phyloP scores from a whole-genome alignment of 2,797 vertebrate genomes.

The Sphaeramia orbicularis region DNA sequence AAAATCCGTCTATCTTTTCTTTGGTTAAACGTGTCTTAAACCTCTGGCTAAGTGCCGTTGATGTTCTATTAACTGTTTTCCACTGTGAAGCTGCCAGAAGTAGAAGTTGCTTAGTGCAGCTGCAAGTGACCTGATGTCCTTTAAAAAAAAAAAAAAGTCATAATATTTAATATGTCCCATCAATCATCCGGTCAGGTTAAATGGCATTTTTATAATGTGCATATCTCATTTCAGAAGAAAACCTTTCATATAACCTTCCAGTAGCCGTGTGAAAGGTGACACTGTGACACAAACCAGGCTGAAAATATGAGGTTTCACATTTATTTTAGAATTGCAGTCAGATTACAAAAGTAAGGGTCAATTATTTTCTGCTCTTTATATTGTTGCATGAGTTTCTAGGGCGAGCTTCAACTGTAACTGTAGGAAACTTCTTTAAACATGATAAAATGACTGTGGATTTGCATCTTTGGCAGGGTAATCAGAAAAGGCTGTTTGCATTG shows the following conservation, averaged over 20 bases:
- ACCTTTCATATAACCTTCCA: background rate
- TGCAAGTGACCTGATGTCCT: slow-evolving; percentile 44
- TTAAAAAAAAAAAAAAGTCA: slow-evolving; percentile 26
- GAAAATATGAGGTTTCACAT: background rate
- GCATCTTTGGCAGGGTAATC: background rate
- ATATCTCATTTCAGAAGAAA: slow-evolving; percentile 16
- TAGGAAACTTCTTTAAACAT: too few relatives aligned
- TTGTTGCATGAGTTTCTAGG: background rate
- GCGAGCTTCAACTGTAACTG: too few relatives aligned
- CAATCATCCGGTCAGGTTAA: slow-evolving; percentile 42
- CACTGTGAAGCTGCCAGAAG: slow-evolving; percentile 3
- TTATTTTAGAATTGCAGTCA: background rate
- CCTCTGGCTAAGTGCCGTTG: background rate
- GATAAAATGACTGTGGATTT: background rate
- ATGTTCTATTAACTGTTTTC: slow-evolving; percentile 14
- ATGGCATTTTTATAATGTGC: slow-evolving; percentile 8
- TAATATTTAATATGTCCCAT: slow-evolving; percentile 43
- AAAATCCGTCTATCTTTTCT: too few relatives aligned
- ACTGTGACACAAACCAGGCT: background rate
- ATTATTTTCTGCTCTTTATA: background rate
- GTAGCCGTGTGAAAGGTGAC: background rate
- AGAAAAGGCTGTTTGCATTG: slow-evolving; percentile 8
- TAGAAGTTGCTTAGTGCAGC: slow-evolving; percentile 29
- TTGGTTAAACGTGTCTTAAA: too few relatives aligned
- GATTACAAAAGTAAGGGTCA: background rate